Evolutionary conservation across 2,888 invertebrate genomes (phyloP).

Genomic region (Cataglyphis albicans): DNA sequence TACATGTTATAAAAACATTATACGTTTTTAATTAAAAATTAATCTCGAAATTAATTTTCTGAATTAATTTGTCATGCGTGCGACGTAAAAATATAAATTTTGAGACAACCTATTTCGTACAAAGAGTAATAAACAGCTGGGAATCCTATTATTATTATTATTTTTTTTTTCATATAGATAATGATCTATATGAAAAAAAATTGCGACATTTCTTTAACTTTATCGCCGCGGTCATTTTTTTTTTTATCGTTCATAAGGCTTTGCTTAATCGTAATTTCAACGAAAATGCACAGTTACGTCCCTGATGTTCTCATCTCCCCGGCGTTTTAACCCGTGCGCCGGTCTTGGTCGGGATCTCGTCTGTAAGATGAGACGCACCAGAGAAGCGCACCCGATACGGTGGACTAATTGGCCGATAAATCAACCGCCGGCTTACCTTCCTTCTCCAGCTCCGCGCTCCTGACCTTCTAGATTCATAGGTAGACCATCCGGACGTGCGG

Average conservation of each 20-base stretch:
- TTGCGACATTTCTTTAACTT: neutral
- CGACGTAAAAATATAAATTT: neutral
- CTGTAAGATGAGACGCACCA: conserved; percentile 84
- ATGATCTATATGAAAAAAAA: neutral
- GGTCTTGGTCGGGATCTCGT: conserved; percentile 80
- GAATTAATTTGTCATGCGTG: too few species aligned
- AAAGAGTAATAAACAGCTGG: neutral
- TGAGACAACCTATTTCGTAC: neutral
- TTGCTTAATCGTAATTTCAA: conserved; percentile 40
- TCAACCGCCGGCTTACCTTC: conserved; percentile 84
- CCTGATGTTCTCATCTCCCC: conserved; percentile 62
- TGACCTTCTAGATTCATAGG: conserved; percentile 73
- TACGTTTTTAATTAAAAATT: too few species aligned
- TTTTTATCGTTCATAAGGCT: neutral
- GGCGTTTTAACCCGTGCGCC: conserved; percentile 72
- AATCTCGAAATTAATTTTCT: too few species aligned
- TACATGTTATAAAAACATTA: too few species aligned
- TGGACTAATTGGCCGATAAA: conserved; percentile 86
- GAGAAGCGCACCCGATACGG: conserved; percentile 84
- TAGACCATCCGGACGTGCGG: conserved; percentile 68
- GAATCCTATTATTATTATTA: neutral
- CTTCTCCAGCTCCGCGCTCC: conserved; percentile 63
- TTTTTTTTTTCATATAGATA: neutral
- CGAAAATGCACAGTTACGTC: conserved; percentile 65
- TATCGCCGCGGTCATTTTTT: neutral